Conservation (phyloP, 2,888 invertebrate species). For the Rhingia campestris region DNA sequence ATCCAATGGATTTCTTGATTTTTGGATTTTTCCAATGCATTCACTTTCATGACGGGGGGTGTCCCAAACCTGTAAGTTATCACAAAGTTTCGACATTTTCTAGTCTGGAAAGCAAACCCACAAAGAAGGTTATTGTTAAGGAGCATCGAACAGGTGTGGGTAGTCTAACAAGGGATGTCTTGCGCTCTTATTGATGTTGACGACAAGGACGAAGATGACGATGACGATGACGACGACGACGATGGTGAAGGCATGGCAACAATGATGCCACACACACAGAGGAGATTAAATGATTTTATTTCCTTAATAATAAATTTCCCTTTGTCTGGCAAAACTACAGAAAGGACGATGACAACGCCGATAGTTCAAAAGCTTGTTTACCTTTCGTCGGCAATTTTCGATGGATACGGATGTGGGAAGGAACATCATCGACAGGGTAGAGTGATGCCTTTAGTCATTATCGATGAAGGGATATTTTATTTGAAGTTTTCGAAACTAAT, state of each 20-base stretch:
- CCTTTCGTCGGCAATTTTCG: constrained; percentile 54
- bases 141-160: neutral
- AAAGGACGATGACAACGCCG: constrained; percentile 13
- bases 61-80: neutral
- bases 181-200: constrained; percentile 19
- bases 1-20: constrained; percentile 19
- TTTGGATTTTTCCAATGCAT: constrained; percentile 54
- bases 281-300: constrained; percentile 71
- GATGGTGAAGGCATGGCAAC: neutral
- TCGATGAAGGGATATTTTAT: constrained; percentile 57
- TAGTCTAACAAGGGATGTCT: constrained; percentile 25
- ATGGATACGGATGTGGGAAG: neutral
- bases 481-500: constrained; percentile 44
- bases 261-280: constrained; percentile 41
- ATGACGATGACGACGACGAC: too few species aligned
- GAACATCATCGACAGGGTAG: neutral
- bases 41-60: constrained; percentile 58
- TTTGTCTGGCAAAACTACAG: constrained; percentile 56
- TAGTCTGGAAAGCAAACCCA: constrained; percentile 34
- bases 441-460: constrained; percentile 48
- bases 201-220: neutral
- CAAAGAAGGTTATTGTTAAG: constrained; percentile 24
- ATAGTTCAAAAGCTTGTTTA: constrained; percentile 71
- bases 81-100: constrained; percentile 4
- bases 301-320: constrained; percentile 68